A percentile compares a stretch with the other conserved stretches of the same genome.
These are phyloP conservation scores for Candidula unifasciata DNA, from an alignment of 2,888 invertebrate genomes.

Conservation along the genomic window DNA sequence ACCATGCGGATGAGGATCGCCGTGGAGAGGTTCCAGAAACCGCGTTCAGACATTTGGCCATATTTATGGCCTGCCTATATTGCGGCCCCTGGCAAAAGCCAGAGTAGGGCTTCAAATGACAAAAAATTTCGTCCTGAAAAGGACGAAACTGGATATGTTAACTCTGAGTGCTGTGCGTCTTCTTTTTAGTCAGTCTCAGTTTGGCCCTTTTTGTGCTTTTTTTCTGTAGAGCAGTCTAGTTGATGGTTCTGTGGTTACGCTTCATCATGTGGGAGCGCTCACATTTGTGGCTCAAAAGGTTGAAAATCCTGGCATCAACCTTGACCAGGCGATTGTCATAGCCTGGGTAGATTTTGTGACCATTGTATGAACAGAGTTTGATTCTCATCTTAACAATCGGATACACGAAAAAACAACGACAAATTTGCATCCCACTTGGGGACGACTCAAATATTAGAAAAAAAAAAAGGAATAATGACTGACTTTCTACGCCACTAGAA, in stretches of 20 bases:
- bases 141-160: too few species aligned
- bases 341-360: slow-evolving; percentile 99
- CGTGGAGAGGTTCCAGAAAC: too few species aligned
- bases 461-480: too few species aligned
- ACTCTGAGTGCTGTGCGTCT: slow-evolving; percentile 95
- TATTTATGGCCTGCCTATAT: too few species aligned
- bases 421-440: too few species aligned
- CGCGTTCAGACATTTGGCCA: too few species aligned
- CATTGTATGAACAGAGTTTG: slow-evolving; percentile 99
- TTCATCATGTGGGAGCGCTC: slow-evolving; percentile 95
- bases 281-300: slow-evolving; percentile 98
- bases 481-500: too few species aligned
- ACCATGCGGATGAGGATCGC: too few species aligned
- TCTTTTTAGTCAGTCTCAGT: slow-evolving; percentile 97
- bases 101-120: too few species aligned
- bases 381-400: slow-evolving; percentile 83
- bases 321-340: slow-evolving; percentile 99
- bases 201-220: slow-evolving; percentile 99
- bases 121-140: too few species aligned
- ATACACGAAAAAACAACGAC: slow-evolving; percentile 58
- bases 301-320: slow-evolving; percentile 96
- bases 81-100: too few species aligned
- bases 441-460: too few species aligned
- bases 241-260: slow-evolving; percentile 98
- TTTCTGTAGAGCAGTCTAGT: slow-evolving; percentile 99